Evolutionary conservation across 2,888 invertebrate species (phyloP).

Genomic region (Odontocolon sp.): DNA sequence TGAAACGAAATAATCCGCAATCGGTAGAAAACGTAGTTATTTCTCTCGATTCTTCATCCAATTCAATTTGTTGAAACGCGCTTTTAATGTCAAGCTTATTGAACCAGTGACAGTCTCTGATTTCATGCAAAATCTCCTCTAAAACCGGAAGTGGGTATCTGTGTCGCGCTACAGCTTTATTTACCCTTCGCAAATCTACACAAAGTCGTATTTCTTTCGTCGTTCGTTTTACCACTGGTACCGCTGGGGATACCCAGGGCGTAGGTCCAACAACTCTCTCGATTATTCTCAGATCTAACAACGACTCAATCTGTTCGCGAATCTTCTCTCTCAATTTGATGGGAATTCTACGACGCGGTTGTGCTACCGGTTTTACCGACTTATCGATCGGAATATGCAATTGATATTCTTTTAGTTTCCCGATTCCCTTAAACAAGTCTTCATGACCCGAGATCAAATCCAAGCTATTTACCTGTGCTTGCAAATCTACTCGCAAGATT

Average conservation of each 20-base stretch:
- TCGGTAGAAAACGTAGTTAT: conserved; percentile 76
- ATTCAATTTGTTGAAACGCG: conserved; percentile 75
- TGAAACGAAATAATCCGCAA: conserved; percentile 75
- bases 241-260: conserved; percentile 51
- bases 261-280: too few species aligned
- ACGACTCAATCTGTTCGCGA: too few species aligned
- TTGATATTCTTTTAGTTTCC: too few species aligned
- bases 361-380: too few species aligned
- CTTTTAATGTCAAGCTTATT: conserved; percentile 69
- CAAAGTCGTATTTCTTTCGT: conserved; percentile 63
- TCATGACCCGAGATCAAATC: too few species aligned
- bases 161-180: conserved; percentile 61
- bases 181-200: conserved; percentile 65
- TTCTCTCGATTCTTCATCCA: conserved; percentile 68
- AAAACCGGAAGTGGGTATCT: conserved; percentile 38
- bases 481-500: too few species aligned
- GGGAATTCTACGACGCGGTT: too few species aligned
- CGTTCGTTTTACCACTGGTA: conserved; percentile 67
- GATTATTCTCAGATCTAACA: too few species aligned
- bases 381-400: too few species aligned
- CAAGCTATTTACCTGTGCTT: too few species aligned
- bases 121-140: conserved; percentile 38
- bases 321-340: too few species aligned
- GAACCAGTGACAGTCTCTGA: conserved; percentile 58
- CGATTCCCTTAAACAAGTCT: too few species aligned